phyloP scores from a whole-genome alignment of 2,888 invertebrate genomes.

The Megaustenia siamemsis region DNA sequence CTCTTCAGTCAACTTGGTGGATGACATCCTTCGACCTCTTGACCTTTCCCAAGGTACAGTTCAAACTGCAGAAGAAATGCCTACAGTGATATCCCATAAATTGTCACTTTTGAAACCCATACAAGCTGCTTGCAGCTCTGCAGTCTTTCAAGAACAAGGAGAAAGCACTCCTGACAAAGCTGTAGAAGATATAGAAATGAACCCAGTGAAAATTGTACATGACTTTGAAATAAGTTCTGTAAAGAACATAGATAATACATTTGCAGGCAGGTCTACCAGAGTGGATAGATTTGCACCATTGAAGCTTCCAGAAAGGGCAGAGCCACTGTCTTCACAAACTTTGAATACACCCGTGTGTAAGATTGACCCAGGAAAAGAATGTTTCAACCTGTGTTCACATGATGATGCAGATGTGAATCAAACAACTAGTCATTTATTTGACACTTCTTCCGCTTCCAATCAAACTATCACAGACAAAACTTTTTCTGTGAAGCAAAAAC shows the following conservation, averaged over 20 bases:
- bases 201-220: constrained; percentile 22
- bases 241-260: background rate
- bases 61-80: background rate
- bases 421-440: background rate
- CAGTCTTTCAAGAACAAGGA: background rate
- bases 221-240: background rate
- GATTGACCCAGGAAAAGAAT: constrained; percentile 23
- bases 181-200: background rate
- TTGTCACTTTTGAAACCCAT: constrained; percentile 6
- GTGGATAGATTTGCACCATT: constrained; percentile 22
- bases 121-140: constrained; percentile 10
- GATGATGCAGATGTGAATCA: background rate
- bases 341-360: constrained; percentile 31
- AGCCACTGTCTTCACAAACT: background rate
- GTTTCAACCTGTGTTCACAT: constrained; percentile 17
- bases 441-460: background rate
- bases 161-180: background rate
- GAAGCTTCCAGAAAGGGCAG: constrained; percentile 22
- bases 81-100: background rate
- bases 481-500: background rate
- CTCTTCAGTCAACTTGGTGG: constrained; percentile 31
- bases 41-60: constrained; percentile 27
- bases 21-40: constrained; percentile 38
- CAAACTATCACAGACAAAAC: background rate
- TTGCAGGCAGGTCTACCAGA: background rate